These are phyloP conservation scores for Drosophila colorata DNA, from an alignment of 2,888 invertebrate genomes.

Conservation along the genomic window DNA sequence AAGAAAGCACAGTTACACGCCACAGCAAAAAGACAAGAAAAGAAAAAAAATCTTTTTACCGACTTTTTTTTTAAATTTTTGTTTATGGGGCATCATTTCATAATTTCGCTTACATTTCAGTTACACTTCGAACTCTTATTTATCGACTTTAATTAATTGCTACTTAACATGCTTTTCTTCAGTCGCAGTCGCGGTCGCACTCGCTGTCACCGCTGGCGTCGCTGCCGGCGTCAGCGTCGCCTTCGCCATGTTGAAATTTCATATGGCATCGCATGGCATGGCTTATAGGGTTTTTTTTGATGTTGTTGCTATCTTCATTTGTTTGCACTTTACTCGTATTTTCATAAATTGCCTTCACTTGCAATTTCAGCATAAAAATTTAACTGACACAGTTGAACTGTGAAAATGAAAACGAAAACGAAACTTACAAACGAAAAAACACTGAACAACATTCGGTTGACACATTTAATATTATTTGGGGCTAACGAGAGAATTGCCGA, in stretches of 20 bases:
- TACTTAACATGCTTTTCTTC: slow-evolving; percentile 53
- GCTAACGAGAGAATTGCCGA: slow-evolving; percentile 14
- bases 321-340: slow-evolving; percentile 34
- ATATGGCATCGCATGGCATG: slow-evolving; percentile 24
- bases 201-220: background rate
- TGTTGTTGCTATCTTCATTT: slow-evolving; percentile 29
- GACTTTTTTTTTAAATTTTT: background rate
- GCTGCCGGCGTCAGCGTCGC: slow-evolving; percentile 12
- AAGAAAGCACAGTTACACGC: slow-evolving; percentile 40
- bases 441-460: slow-evolving; percentile 50
- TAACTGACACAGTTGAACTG: slow-evolving; percentile 63
- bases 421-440: slow-evolving; percentile 35
- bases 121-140: slow-evolving; percentile 43
- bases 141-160: slow-evolving; percentile 70
- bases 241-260: slow-evolving; percentile 56
- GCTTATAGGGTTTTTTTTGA: slow-evolving; percentile 39
- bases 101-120: slow-evolving; percentile 52
- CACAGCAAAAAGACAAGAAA: background rate
- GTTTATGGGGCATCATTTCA: slow-evolving; percentile 54
- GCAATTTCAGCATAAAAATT: slow-evolving; percentile 74
- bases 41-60: background rate
- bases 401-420: slow-evolving; percentile 49
- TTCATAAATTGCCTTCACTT: slow-evolving; percentile 47
- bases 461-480: slow-evolving; percentile 49
- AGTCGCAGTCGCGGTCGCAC: slow-evolving; percentile 3